Evolutionary conservation across 2,113 vertebrate genomes (phyloP).

Genomic region (Gadus macrocephalus): DNA sequence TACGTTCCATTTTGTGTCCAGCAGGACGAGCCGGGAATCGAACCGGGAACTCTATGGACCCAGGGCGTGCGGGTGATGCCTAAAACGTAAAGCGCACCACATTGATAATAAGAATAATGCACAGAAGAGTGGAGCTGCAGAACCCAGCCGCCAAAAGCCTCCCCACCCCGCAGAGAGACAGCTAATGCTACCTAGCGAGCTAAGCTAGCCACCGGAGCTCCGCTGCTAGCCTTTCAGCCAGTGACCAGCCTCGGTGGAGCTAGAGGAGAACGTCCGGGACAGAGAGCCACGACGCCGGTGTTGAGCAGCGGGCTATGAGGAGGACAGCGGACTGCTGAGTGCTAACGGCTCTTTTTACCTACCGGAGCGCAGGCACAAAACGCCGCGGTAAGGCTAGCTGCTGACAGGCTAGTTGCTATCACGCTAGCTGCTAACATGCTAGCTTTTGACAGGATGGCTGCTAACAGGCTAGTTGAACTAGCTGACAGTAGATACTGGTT

Average conservation of each 20-base stretch:
- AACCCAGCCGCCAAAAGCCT: background rate
- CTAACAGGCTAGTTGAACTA: conserved; percentile 2
- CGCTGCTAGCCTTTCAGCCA: background rate
- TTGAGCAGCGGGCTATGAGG: conserved; percentile 47
- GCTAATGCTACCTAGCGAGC: background rate
- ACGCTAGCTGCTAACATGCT: background rate
- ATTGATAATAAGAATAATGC: background rate
- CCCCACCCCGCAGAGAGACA: background rate
- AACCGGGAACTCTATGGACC: no score
- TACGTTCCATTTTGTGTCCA: background rate
- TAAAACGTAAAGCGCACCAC: background rate
- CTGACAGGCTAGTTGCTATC: background rate
- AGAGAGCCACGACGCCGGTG: background rate
- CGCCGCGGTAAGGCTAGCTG: conserved; percentile 55
- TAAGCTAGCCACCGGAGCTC: background rate
- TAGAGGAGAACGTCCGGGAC: conserved; percentile 16
- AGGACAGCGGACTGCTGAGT: conserved; percentile 39
- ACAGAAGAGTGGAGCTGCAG: background rate
- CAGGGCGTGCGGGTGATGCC: no score
- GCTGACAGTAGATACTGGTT: conserved; percentile 4
- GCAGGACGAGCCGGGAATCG: background rate
- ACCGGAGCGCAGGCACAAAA: conserved; percentile 51
- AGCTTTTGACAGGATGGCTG: background rate
- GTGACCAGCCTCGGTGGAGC: background rate
- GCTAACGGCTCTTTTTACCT: conserved; percentile 56